phyloP scores from a whole-genome alignment of 1,140 invertebrate species.

The Leptinotarsa lineolata region DNA sequence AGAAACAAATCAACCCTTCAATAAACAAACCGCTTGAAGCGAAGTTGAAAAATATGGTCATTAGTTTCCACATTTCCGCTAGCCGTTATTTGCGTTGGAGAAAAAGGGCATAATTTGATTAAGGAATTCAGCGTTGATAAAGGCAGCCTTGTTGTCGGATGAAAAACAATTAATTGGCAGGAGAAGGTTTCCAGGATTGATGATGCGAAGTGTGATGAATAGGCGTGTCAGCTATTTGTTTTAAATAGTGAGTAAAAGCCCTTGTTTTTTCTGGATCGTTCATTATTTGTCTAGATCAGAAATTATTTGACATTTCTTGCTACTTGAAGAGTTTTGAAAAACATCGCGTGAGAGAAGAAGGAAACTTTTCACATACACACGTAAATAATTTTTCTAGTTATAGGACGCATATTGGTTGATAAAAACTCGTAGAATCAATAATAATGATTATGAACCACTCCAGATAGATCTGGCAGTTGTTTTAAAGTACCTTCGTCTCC shows the following conservation, averaged over 20 bases:
- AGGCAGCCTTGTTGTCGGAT: background rate
- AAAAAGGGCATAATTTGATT: constrained; percentile 5
- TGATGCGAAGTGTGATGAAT: background rate
- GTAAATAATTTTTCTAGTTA: too few relatives aligned
- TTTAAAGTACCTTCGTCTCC: too few relatives aligned
- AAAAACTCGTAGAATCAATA: too few relatives aligned
- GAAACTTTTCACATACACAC: too few relatives aligned
- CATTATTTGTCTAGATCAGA: background rate
- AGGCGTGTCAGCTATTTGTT: background rate
- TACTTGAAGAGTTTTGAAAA: too few relatives aligned
- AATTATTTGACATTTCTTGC: too few relatives aligned
- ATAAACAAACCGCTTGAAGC: background rate
- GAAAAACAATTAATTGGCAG: background rate
- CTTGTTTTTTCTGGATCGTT: background rate
- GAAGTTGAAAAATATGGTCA: constrained; percentile 3
- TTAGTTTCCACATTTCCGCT: background rate
- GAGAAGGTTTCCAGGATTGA: background rate
- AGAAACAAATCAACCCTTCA: too few relatives aligned
- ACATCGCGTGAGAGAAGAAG: too few relatives aligned
- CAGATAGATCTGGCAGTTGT: too few relatives aligned
- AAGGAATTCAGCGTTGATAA: background rate
- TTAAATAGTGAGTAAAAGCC: background rate
- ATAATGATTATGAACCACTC: too few relatives aligned
- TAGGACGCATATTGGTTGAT: too few relatives aligned
- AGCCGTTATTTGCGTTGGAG: background rate